phyloP scores from a whole-genome alignment of 2,797 vertebrate genomes.

The Gallinago solitaria region DNA sequence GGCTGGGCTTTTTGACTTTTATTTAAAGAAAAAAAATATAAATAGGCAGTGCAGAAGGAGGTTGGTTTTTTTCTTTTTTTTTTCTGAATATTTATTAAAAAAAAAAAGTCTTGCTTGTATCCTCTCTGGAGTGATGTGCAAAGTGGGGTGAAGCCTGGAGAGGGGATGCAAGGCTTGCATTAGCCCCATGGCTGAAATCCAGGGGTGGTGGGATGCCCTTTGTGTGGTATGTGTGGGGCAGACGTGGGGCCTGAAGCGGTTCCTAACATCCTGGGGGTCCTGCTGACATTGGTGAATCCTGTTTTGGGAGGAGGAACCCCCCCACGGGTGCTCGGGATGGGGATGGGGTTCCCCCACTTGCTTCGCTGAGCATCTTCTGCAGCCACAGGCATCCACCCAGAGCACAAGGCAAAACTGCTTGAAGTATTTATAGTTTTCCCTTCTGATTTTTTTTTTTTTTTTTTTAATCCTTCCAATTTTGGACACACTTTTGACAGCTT shows the following conservation, averaged over 20 bases:
- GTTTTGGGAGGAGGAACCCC: background rate
- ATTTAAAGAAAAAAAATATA: background rate
- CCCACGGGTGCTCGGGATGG: accelerated
- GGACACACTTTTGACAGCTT: slow-evolving; percentile 12
- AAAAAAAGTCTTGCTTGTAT: background rate
- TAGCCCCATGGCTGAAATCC: background rate
- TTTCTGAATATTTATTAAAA: background rate
- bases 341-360: background rate
- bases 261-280: accelerated
- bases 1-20: slow-evolving; percentile 33
- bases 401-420: background rate
- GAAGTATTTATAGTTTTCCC: background rate
- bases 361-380: background rate
- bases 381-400: background rate
- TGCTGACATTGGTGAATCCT: accelerated
- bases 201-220: background rate
- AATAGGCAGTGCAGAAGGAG: background rate
- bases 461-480: background rate
- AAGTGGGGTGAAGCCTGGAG: background rate
- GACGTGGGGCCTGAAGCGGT: accelerated
- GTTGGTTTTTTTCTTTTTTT: background rate
- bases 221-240: accelerated
- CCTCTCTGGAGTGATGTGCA: accelerated
- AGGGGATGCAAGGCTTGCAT: background rate
- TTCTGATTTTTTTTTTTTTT: background rate